Base-by-base conservation (phyloP, 2,888 invertebrate species). In the Osedax fenrisi region DNA sequence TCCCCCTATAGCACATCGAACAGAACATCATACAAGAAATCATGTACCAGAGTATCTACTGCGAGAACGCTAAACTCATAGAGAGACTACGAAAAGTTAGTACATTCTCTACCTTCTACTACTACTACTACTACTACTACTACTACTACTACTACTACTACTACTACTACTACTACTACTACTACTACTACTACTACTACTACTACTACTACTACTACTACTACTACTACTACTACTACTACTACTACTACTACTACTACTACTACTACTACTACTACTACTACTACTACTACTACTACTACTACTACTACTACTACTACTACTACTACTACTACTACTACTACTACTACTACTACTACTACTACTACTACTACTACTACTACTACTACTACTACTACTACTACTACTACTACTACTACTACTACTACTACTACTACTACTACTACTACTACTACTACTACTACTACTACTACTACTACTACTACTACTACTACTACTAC, bases 221-320 rank as follows among this genome's bases (percentile, higher is more conserved):
- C 61, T 3, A 61, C 61, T 61, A 61, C 61, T 61, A 61, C 61
- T 3, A 61, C 2, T 61, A 2, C 2, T 61, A 61, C 61, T 61
- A 61, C 61, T 61, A 61, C 61, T 61, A 61, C 61, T 3, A 61
- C 61, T 61, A 61, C 61, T 61, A 61, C 61, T 3, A 61, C 61
- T 61, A 61, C 61, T 61, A 61, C 61, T 3, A 61, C 61, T 3
- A 61, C 2, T 61, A 61, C 61, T 3, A 61, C 61, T 61, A 61
- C 61, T 61, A 61, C 61, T 3, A 61, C 61, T 61, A 61, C 3
- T 61, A 61, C 61, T 3, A 61, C 61, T 61, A 61, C 61, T 61
- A 61, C 61, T 3, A 61, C 61, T 3, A 61, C 61, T 61, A 61
- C 61, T 3, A 61, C 61, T 61, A 61, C 61, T 61, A 61, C 61